phyloP scores from a whole-genome alignment of 2,888 invertebrate species.

The Stenichneumon culpator region DNA sequence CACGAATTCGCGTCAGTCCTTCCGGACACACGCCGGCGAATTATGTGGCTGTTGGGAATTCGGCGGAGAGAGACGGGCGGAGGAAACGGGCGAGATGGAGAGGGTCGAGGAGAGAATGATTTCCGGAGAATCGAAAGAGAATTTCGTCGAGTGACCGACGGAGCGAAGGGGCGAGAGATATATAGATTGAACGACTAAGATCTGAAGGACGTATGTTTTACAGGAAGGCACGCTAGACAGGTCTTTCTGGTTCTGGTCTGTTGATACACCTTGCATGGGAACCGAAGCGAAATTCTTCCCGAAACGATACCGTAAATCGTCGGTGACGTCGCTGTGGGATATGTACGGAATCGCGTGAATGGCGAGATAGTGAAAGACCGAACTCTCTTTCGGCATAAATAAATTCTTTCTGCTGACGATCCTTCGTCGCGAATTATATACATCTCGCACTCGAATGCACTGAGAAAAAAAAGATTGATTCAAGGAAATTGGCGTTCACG shows the following conservation, averaged over 20 bases:
- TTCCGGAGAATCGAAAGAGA: slow-evolving; percentile 40
- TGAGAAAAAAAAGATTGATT: no score
- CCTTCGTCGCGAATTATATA: no score
- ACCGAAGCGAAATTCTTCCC: slow-evolving; percentile 22
- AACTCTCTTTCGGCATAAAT: no score
- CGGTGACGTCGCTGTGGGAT: slow-evolving; percentile 16
- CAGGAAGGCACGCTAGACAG: not conserved
- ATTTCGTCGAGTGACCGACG: slow-evolving; percentile 43
- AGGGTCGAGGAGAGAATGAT: slow-evolving; percentile 30
- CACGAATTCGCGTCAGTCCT: slow-evolving; percentile 61
- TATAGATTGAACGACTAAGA: slow-evolving; percentile 18
- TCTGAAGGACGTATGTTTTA: not conserved
- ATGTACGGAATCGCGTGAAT: not conserved
- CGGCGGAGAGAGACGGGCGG: slow-evolving; percentile 25
- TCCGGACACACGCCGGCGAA: slow-evolving; percentile 49
- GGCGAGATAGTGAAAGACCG: not conserved
- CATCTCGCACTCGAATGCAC: no score
- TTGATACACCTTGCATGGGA: not conserved
- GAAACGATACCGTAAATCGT: slow-evolving; percentile 10
- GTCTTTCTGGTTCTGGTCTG: not conserved
- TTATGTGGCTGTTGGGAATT: slow-evolving; percentile 66
- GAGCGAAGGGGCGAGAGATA: slow-evolving; percentile 25
- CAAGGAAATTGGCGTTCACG: no score
- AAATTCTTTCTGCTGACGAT: no score
- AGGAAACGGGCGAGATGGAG: slow-evolving; percentile 21